Evolutionary conservation across 1,140 invertebrate genomes (phyloP).

Genomic region (Pogonus chalceus): DNA sequence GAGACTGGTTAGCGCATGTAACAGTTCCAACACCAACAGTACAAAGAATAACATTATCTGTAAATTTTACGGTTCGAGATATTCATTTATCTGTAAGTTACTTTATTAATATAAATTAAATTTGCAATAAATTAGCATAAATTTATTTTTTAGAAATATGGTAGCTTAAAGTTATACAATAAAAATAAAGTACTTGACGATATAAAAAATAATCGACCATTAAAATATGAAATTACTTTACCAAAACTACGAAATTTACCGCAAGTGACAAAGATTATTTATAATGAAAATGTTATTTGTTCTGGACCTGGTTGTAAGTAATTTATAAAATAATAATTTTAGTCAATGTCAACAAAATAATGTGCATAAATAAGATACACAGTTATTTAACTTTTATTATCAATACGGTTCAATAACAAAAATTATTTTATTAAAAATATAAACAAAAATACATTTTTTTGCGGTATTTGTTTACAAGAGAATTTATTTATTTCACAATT

Average conservation of each 20-base stretch:
- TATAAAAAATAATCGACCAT: not conserved
- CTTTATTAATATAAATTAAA: not conserved
- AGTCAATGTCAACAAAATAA: no score
- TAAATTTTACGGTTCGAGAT: not conserved
- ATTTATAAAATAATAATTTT: not conserved
- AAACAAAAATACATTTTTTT: no score
- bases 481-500: no score
- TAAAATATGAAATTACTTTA: not conserved
- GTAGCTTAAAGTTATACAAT: not conserved
- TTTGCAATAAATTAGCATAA: not conserved
- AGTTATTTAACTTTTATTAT: no score
- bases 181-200: not conserved
- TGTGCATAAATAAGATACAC: no score
- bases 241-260: not conserved
- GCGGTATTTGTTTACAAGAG: no score
- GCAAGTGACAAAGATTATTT: not conserved
- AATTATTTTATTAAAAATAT: no score
- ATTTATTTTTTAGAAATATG: not conserved
- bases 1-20: not conserved
- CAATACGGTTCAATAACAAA: no score
- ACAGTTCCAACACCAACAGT: not conserved
- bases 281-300: not conserved
- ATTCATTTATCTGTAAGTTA: not conserved
- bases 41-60: not conserved
- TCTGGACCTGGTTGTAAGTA: not conserved